A percentile compares a stretch with the other conserved stretches of the same genome.
Evolutionary conservation across 2,888 invertebrate species (phyloP).

Genomic region (Patella depressa): DNA sequence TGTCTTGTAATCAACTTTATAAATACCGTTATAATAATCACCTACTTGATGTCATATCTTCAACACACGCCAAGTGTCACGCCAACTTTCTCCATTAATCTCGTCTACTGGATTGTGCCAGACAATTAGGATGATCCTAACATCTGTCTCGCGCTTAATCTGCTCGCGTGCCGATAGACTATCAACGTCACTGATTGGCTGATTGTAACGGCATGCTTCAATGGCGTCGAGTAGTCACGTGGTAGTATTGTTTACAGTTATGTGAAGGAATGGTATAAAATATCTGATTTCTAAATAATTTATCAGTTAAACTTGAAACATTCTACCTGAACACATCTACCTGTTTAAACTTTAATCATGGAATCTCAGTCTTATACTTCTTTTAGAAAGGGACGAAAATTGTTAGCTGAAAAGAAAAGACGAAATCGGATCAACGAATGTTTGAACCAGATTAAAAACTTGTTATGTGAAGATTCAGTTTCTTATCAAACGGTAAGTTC

Average conservation of each 20-base stretch:
- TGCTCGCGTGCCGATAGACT: background rate
- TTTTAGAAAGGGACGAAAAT: constrained; percentile 9
- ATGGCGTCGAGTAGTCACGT: background rate
- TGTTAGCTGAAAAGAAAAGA: constrained; percentile 11
- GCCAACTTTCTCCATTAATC: background rate
- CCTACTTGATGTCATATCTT: background rate
- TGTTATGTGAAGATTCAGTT: background rate
- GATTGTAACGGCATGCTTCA: background rate
- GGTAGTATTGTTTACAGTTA: background rate
- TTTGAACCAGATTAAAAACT: background rate
- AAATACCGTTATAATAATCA: too few relatives aligned
- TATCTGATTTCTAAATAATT: background rate
- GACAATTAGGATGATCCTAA: background rate
- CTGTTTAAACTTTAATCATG: background rate
- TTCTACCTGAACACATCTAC: background rate
- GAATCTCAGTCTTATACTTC: background rate
- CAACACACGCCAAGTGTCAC: constrained; percentile 1
- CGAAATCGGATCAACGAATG: background rate
- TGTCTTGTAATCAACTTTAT: too few relatives aligned
- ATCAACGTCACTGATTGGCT: background rate
- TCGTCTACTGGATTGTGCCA: background rate
- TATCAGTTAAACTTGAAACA: background rate
- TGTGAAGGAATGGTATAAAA: constrained; percentile 4
- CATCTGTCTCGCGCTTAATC: background rate
- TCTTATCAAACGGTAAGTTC: background rate